phyloP scores from a whole-genome alignment of 2,113 vertebrate species.

The Mionectes macconnelli region DNA sequence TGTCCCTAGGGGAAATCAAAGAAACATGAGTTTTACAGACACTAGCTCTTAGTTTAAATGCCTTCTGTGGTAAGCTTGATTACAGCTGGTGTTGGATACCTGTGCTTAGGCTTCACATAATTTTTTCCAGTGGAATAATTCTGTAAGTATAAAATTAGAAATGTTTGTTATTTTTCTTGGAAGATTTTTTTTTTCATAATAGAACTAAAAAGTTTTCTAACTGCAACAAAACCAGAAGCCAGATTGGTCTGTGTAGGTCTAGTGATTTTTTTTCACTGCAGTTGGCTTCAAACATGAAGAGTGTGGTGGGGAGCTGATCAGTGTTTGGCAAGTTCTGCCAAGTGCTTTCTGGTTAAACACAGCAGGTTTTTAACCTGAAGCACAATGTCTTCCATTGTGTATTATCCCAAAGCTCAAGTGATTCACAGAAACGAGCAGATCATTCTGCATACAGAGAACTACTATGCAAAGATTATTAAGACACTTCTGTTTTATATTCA shows the following conservation, averaged over 20 bases:
- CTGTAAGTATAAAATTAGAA: conserved; percentile 61
- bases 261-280: background rate
- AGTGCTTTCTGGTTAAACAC: background rate
- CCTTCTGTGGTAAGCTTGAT: conserved; percentile 15
- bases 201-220: conserved; percentile 38
- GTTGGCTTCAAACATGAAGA: background rate
- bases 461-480: background rate
- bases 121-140: conserved; percentile 72
- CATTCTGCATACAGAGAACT: background rate
- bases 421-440: background rate
- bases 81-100: conserved; percentile 69
- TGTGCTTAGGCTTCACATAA: conserved; percentile 38
- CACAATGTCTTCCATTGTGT: background rate
- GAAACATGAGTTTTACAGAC: conserved; percentile 47
- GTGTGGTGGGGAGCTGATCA: background rate
- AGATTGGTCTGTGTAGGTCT: background rate
- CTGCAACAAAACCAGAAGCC: background rate
- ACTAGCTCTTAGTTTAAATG: conserved; percentile 27
- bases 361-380: background rate
- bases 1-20: conserved; percentile 50
- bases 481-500: background rate
- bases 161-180: conserved; percentile 69
- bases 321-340: background rate
- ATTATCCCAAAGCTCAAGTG: background rate
- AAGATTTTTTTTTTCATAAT: conserved; percentile 33